Base-by-base conservation (phyloP, 2,113 vertebrate genomes). In the Glaucidium brasilianum region DNA sequence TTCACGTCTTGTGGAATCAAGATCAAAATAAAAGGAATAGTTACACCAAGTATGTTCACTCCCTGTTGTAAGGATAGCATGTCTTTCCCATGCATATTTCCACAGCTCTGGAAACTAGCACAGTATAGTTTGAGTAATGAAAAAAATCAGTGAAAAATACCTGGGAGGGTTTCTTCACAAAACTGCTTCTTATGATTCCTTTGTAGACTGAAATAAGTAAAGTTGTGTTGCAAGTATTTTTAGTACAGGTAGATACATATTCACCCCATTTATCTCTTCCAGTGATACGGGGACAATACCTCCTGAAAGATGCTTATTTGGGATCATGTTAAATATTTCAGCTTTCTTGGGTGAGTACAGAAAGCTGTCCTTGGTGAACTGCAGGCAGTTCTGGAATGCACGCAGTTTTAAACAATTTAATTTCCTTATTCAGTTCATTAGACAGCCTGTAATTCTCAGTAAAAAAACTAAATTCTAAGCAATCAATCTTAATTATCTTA, bases 221-320 rank as follows among this genome's bases (percentile, higher is more conserved):
- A 62, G 47, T 67, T 79, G 39, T 41, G 13, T 50, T 79, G 39
- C 37, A 83, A 29, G 37, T 74, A 32, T 35, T 77, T 92, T 73
- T 35, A 77, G 27, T 64, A 32, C 13, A 90, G 37, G 53, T 32
- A 60, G 18, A 52, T 29, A 60, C 7, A 8, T 67, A 34, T 88
- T 88, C 47, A 63, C 66, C 35, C 32, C 12, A 13, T 92, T 82
- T 96, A 71, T 97, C 95, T 96, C 92, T 98, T 98, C 74, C 98
- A 99, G 99, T 88, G 99, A 99, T 85, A 99, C 99, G 19, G 99
- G 99, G 80, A 98, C 98, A 15, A 80, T 98, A 52, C 97, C 99
- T 78, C 99, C 99, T 59, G 99, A 99, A 97, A 98, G 99, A 88
- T 99, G 99, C 85, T 97, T 99, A 75, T 99, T 99, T 97, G 99